Percentiles rank a stretch among this genome's conserved stretches.
Evolutionary conservation across 1,140 invertebrate species (phyloP).

Genomic region (Lordiphosa clarofinis): DNA sequence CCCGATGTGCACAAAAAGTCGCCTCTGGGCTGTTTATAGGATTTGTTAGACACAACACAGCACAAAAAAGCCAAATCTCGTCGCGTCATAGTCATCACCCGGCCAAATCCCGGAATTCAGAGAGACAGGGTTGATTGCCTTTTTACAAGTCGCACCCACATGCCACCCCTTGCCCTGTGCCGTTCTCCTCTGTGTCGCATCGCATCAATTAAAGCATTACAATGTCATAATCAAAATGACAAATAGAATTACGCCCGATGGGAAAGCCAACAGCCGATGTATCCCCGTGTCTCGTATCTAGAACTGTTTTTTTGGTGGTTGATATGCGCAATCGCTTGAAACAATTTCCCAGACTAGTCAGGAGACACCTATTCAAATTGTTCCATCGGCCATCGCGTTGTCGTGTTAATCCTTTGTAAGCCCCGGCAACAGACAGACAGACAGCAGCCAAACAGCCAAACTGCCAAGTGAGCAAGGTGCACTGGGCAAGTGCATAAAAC

Average conservation of each 20-base stretch:
- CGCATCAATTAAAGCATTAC: slow-evolving; percentile 79
- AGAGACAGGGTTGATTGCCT: slow-evolving; percentile 65
- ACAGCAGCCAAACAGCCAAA: no score
- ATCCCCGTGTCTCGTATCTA: slow-evolving; percentile 10
- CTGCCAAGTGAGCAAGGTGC: slow-evolving; percentile 39
- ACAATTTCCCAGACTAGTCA: slow-evolving; percentile 58
- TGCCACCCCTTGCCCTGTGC: slow-evolving; percentile 10
- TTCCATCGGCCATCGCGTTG: slow-evolving; percentile 3
- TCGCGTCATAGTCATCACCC: slow-evolving; percentile 55
- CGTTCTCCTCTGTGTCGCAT: slow-evolving; percentile 50
- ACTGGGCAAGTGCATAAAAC: slow-evolving; percentile 26
- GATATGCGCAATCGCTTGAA: slow-evolving; percentile 50
- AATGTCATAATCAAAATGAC: slow-evolving; percentile 80
- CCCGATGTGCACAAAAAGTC: slow-evolving; percentile 36
- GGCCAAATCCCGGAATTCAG: slow-evolving; percentile 37
- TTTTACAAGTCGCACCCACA: slow-evolving; percentile 47
- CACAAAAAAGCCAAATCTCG: slow-evolving; percentile 37
- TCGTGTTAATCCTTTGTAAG: slow-evolving; percentile 65
- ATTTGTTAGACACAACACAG: slow-evolving; percentile 50
- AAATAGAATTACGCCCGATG: slow-evolving; percentile 79
- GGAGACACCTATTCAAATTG: slow-evolving; percentile 66
- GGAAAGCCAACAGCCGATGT: slow-evolving; percentile 68
- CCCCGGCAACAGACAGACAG: slow-evolving; percentile 12
- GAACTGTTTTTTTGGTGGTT: slow-evolving; percentile 50
- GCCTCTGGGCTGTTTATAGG: slow-evolving; percentile 62